A percentile compares a stretch with the other conserved stretches of the same genome.
Evolutionary conservation across 2,113 vertebrate species (phyloP).

Genomic region (Corythoichthys intestinalis): DNA sequence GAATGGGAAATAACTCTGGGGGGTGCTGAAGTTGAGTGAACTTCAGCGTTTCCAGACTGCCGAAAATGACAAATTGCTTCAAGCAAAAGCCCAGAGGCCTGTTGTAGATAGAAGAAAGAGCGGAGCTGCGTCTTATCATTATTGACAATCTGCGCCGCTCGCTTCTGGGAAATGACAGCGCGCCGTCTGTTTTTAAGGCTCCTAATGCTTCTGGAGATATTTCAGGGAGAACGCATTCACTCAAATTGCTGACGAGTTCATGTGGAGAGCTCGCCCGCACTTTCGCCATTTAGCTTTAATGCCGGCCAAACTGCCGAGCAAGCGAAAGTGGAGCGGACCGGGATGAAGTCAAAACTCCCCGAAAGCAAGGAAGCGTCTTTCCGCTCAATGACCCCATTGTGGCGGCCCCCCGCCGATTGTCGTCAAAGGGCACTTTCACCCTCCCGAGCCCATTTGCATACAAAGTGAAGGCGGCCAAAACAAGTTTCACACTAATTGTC

Average conservation of each 20-base stretch:
- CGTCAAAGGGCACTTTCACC: constrained; percentile 74
- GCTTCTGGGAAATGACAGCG: background rate
- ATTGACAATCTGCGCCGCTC: constrained; percentile 13
- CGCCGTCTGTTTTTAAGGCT: background rate
- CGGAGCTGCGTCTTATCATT: constrained; percentile 19
- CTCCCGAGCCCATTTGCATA: constrained; percentile 76
- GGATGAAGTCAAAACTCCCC: constrained; percentile 52
- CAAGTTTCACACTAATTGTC: constrained; percentile 77
- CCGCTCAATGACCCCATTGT: constrained; percentile 54
- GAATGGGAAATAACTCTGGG: constrained; percentile 45
- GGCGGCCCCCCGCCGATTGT: constrained; percentile 65
- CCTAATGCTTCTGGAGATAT: background rate
- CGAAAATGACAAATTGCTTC: constrained; percentile 55
- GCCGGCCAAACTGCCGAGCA: constrained; percentile 32
- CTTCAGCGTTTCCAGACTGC: constrained; percentile 45
- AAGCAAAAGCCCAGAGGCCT: constrained; percentile 38
- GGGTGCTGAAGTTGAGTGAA: constrained; percentile 39
- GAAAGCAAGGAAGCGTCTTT: constrained; percentile 39
- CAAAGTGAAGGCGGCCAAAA: constrained; percentile 78
- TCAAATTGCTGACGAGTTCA: constrained; percentile 44
- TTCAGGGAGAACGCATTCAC: background rate
- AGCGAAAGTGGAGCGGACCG: constrained; percentile 36
- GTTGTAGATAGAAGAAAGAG: constrained; percentile 25
- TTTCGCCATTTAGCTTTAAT: constrained; percentile 27
- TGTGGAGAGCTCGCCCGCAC: constrained; percentile 15